Evolutionary conservation across 2,797 vertebrate genomes (phyloP), one percentile per base, ranked within the genome.

Genomic region (Echiichthys vipera): DNA sequence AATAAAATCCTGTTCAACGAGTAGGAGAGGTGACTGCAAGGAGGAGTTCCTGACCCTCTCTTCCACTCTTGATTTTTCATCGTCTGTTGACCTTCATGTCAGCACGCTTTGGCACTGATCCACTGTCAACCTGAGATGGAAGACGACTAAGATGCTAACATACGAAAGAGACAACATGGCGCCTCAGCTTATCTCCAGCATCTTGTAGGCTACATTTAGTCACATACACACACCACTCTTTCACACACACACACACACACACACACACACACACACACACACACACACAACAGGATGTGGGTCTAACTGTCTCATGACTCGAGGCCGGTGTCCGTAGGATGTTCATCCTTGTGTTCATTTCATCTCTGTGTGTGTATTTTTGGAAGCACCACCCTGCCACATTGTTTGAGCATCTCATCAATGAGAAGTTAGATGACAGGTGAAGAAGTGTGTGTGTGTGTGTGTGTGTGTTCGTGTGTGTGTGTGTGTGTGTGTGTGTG

Each of bases 1-100:
- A 71, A 89, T 92, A 90, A 94, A 96, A 95, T 95, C 95, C 88
- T 49, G 94, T 86, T 87, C 5, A 87, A 91, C 93, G 47, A 90
- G 94, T 91, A 88, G 43, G 36, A 88, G 55, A 86, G 66, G 45
- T 62, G 81, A 73, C 40, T 49, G 46, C 39, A 54, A 63, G 65
- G 73, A 80, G 75, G 69, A 63, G 64, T 50, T 77, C 32, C 57
- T 57, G 29, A n/a, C 53, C 32, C 55, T 53, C 18, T 17, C 5
- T 11, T 40, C 43, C 39, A 18, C 45, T 61, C 25, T 6, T 8
- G 9, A 12, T 62, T 47, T 50, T 22, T 27, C 0, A 5, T 59
- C 57, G 43, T 17, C 50, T 69, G 37, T 56, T 40, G 27, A 65
- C 12, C 15, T 27, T 51, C 37, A 6, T 50, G 62, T 70, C 20